A percentile compares a stretch with the other conserved stretches of the same genome.
These are phyloP conservation scores for Urocolius indicus DNA, from an alignment of 2,113 vertebrate species.

Conservation along the genomic window DNA sequence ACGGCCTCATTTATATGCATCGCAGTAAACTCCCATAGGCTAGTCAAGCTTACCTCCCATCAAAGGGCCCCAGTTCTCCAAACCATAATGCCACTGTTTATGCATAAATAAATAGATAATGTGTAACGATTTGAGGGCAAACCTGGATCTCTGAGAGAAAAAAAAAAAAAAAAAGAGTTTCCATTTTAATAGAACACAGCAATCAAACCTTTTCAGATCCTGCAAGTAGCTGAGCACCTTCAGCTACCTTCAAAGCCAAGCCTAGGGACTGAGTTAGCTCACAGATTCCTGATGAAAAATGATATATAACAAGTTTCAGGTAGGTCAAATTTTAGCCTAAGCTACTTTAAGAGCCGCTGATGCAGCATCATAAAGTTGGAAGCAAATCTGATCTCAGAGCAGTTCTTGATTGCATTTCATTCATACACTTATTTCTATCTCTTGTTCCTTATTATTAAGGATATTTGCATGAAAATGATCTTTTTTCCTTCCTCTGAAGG, in stretches of 20 bases:
- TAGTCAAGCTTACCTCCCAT: slow-evolving; percentile 46
- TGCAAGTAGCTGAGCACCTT: slow-evolving; percentile 4
- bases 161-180: neutral
- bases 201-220: neutral
- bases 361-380: slow-evolving; percentile 47
- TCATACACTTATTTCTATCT: slow-evolving; percentile 61
- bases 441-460: slow-evolving; percentile 67
- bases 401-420: slow-evolving; percentile 64
- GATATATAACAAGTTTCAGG: slow-evolving; percentile 29
- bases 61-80: slow-evolving; percentile 44
- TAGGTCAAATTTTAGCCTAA: slow-evolving; percentile 51
- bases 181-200: neutral
- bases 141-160: neutral
- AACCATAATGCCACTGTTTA: slow-evolving; percentile 43
- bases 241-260: slow-evolving; percentile 25
- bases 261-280: neutral
- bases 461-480: slow-evolving; percentile 66
- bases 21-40: slow-evolving; percentile 50
- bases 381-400: slow-evolving; percentile 45
- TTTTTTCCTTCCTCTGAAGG: slow-evolving; percentile 45
- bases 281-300: slow-evolving; percentile 41
- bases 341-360: slow-evolving; percentile 45
- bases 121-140: slow-evolving; percentile 30
- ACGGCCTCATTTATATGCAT: slow-evolving; percentile 28
- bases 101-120: slow-evolving; percentile 69